Base-by-base conservation (phyloP, 1,140 invertebrate genomes). In the Eriocheir sinensis region DNA sequence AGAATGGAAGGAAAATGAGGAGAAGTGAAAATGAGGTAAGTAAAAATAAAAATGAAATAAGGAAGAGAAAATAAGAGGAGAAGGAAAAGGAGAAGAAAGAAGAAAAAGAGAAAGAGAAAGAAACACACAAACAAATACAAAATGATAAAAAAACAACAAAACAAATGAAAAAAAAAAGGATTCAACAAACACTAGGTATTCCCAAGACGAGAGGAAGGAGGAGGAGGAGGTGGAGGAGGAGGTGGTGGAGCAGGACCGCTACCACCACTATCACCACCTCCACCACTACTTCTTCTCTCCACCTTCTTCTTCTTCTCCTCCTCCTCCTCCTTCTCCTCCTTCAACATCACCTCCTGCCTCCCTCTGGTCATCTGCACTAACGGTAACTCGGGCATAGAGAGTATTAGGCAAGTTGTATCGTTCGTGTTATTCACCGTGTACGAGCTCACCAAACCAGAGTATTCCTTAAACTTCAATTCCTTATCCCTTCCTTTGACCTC, bases 401-500 rank as follows among this genome's bases (percentile, higher is more conserved):
- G 21, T 48, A 94, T 85, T 21, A 91, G 17, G 48, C 94, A 94
- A 48, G 91, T 91, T 34, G 53, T n/a, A 40, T 94, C 94, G 21
- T 40, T 85, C 36, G 91, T 94, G 79, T 94, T 94, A n/a, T 48
- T 30, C 34, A 80, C 90, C 0, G 92, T 44, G 27, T 94, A 94
- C 0, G 89, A 34, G 48, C 48, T 94, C 8, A 94, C 94, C 17
- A 92, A 44, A 0, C 94, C 94, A 21, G 94, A 94, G 36, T 94
- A 94, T 36, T 94, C 94, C 44, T 91, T 94, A 41, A 94, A 94
- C 36, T 83, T 91, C 12, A 94, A 90, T 0, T 48, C 41, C 34
- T 89, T 48, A 60, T 94, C 93, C 34, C 80, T 89, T 32, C 93
- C 93, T 30, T 94, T 94, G 3, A 94, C 93, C 81, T 94, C 89